These are phyloP conservation scores for Micronisus gabar DNA, from an alignment of 2,113 vertebrate genomes.

Conservation along the genomic window DNA sequence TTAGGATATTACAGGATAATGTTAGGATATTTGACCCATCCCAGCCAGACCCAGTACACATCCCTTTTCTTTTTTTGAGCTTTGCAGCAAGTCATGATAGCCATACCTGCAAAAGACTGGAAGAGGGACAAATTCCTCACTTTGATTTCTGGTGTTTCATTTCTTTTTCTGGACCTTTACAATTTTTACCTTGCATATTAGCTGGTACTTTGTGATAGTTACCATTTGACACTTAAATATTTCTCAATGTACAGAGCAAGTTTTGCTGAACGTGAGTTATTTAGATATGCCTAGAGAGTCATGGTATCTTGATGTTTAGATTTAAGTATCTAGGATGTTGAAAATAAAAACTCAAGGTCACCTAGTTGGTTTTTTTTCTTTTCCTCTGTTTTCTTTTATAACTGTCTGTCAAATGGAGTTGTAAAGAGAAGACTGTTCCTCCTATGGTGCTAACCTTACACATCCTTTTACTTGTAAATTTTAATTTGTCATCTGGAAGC, in stretches of 20 bases:
- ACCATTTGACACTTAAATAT: background rate
- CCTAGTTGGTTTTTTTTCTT: background rate
- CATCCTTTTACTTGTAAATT: background rate
- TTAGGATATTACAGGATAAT: background rate
- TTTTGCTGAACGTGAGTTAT: background rate
- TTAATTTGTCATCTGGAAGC: background rate
- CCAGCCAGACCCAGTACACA: background rate
- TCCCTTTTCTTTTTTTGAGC: background rate
- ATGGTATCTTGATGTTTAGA: background rate
- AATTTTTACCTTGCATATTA: background rate
- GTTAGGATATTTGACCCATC: background rate
- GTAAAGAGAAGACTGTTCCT: background rate
- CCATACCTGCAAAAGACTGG: background rate
- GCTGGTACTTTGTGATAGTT: background rate
- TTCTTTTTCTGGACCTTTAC: background rate
- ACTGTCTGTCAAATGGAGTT: background rate
- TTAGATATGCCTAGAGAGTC: background rate
- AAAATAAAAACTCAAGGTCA: background rate
- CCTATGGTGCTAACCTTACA: background rate
- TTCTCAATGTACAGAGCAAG: background rate
- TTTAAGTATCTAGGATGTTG: background rate
- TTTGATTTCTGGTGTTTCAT: background rate
- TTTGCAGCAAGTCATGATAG: background rate
- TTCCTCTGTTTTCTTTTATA: background rate
- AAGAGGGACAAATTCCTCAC: background rate